phyloP scores from a whole-genome alignment of 2,888 invertebrate genomes.

The Cataglyphis albicans region DNA sequence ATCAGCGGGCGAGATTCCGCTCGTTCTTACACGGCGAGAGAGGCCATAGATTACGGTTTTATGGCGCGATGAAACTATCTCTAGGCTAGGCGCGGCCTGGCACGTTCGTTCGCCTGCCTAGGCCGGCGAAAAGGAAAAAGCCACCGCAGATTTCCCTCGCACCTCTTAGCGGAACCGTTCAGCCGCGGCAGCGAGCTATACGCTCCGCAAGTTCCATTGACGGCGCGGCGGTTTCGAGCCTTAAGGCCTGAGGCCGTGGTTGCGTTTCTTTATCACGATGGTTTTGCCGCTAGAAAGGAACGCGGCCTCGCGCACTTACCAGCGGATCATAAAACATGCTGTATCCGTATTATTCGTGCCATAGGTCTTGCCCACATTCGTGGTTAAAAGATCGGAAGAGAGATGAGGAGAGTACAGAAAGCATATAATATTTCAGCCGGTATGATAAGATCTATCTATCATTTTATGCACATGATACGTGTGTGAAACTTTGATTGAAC shows the following conservation, averaged over 20 bases:
- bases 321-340: slow-evolving; percentile 78
- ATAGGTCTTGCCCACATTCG: slow-evolving; percentile 29
- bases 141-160: slow-evolving; percentile 67
- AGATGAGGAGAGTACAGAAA: not conserved
- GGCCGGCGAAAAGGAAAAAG: slow-evolving; percentile 56
- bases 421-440: not conserved
- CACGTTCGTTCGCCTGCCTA: slow-evolving; percentile 55
- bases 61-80: slow-evolving; percentile 68
- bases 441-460: not conserved
- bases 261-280: slow-evolving; percentile 76
- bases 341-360: slow-evolving; percentile 67
- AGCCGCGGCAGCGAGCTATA: slow-evolving; percentile 33
- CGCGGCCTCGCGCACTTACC: slow-evolving; percentile 66
- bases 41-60: slow-evolving; percentile 67
- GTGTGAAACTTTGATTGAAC: not conserved
- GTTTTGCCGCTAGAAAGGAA: slow-evolving; percentile 78
- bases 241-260: slow-evolving; percentile 51
- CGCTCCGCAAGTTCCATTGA: slow-evolving; percentile 56
- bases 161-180: slow-evolving; percentile 54
- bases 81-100: slow-evolving; percentile 61
- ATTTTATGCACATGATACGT: too few species aligned
- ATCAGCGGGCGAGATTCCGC: slow-evolving; percentile 57
- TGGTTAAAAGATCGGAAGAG: not conserved
- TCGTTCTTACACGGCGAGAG: slow-evolving; percentile 58
- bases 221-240: slow-evolving; percentile 57